Evolutionary conservation across 2,888 invertebrate species (phyloP).

Genomic region (Synergus japonicus): DNA sequence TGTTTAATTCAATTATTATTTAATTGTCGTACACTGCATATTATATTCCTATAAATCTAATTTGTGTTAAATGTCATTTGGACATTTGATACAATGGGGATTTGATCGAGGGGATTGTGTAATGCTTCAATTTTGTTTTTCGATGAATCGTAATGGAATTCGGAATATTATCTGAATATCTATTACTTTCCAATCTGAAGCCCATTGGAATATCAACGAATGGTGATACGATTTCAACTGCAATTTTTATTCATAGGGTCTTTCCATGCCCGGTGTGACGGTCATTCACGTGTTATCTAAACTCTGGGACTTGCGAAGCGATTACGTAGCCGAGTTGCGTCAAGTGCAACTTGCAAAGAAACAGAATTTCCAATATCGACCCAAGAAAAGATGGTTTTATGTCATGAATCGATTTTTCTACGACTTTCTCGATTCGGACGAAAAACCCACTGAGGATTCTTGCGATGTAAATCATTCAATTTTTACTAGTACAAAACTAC

Average conservation of each 20-base stretch:
- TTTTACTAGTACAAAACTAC: not conserved
- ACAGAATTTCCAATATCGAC: conserved; percentile 38
- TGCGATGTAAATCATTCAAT: conserved; percentile 22
- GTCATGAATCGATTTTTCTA: conserved; percentile 52
- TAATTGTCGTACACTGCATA: not conserved
- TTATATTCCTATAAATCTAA: not conserved
- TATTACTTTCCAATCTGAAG: conserved; percentile 20
- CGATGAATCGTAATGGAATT: not conserved
- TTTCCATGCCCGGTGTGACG: conserved; percentile 49
- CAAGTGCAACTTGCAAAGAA: conserved; percentile 44
- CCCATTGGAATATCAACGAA: conserved; percentile 47
- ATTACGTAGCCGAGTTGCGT: conserved; percentile 49
- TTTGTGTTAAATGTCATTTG: not conserved
- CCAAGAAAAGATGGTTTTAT: conserved; percentile 35
- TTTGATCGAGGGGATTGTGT: too few relatives aligned
- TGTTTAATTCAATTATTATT: not conserved
- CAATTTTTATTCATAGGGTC: conserved; percentile 50
- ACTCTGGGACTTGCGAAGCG: conserved; percentile 35
- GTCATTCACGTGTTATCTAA: conserved; percentile 50
- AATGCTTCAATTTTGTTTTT: not conserved
- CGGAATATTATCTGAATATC: not conserved
- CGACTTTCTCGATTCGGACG: conserved; percentile 49
- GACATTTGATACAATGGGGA: too few relatives aligned
- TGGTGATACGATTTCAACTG: conserved; percentile 13
- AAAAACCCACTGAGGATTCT: conserved; percentile 45